These are phyloP conservation scores for Eciton burchellii DNA, from an alignment of 1,140 invertebrate genomes.

Conservation along the genomic window DNA sequence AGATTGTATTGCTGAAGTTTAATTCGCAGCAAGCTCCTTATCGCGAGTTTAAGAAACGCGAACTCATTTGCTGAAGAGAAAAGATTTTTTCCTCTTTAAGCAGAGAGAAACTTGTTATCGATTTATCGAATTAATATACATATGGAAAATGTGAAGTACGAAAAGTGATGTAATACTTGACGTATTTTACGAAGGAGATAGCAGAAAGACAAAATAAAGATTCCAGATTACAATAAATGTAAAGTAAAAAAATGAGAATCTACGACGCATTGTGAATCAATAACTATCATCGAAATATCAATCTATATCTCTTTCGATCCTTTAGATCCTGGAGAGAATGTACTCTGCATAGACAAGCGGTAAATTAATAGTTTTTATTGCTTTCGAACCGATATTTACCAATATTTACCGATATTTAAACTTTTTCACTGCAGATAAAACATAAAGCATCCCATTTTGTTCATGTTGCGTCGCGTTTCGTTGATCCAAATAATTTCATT, in stretches of 20 bases:
- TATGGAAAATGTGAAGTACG: background rate
- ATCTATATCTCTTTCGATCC: constrained; percentile 6
- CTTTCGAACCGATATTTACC: constrained; percentile 12
- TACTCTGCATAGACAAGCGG: background rate
- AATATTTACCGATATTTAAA: too few relatives aligned
- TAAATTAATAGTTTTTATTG: constrained; percentile 33
- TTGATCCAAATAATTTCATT: constrained; percentile 52
- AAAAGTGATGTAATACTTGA: background rate
- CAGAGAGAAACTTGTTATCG: background rate
- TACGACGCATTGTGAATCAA: background rate
- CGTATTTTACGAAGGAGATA: background rate
- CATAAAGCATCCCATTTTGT: constrained; percentile 45
- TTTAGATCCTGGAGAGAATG: too few relatives aligned
- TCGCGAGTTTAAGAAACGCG: constrained; percentile 4
- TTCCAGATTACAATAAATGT: background rate
- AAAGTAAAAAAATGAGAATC: background rate
- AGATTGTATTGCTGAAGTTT: constrained; percentile 7
- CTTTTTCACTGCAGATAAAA: constrained; percentile 25
- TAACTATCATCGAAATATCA: constrained; percentile 2
- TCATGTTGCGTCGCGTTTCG: constrained; percentile 19
- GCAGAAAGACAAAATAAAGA: background rate
- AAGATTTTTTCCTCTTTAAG: background rate
- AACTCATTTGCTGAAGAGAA: too few relatives aligned
- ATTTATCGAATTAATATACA: constrained; percentile 1
- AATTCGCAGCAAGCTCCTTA: background rate